Conservation (phyloP, 2,888 invertebrate genomes). For the Nebria salina region DNA sequence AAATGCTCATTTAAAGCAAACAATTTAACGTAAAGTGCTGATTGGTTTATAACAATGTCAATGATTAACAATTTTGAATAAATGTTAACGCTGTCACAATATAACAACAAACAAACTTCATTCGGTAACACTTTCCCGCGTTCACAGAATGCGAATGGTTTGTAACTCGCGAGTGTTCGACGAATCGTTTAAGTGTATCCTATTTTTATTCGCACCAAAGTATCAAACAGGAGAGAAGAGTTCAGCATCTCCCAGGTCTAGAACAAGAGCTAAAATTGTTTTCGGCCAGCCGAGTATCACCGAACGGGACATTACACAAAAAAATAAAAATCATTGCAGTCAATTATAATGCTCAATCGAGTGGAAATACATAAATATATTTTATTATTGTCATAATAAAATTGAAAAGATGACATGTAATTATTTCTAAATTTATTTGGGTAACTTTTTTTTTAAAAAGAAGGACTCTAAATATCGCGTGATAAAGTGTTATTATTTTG, state of each 20-base stretch:
- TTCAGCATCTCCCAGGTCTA: constrained; percentile 40
- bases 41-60: constrained; percentile 14
- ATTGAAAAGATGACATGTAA: too few relatives aligned
- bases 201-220: constrained; percentile 41
- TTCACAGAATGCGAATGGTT: constrained; percentile 28
- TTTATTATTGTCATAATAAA: too few relatives aligned
- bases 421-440: background rate
- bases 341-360: constrained; percentile 9
- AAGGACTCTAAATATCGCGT: background rate
- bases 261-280: constrained; percentile 41
- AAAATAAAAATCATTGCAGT: background rate
- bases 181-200: constrained; percentile 21
- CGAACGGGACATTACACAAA: constrained; percentile 19
- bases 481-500: background rate
- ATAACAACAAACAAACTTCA: constrained; percentile 33
- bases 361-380: background rate
- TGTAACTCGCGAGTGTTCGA: constrained; percentile 3
- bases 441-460: too few relatives aligned
- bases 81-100: constrained; percentile 25
- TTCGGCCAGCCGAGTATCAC: constrained; percentile 13
- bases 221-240: constrained; percentile 28
- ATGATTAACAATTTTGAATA: constrained; percentile 10
- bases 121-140: constrained; percentile 42
- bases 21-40: background rate
- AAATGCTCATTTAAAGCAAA: constrained; percentile 8